Conservation (phyloP, 1,140 invertebrate genomes). For the Drosophila nannoptera region DNA sequence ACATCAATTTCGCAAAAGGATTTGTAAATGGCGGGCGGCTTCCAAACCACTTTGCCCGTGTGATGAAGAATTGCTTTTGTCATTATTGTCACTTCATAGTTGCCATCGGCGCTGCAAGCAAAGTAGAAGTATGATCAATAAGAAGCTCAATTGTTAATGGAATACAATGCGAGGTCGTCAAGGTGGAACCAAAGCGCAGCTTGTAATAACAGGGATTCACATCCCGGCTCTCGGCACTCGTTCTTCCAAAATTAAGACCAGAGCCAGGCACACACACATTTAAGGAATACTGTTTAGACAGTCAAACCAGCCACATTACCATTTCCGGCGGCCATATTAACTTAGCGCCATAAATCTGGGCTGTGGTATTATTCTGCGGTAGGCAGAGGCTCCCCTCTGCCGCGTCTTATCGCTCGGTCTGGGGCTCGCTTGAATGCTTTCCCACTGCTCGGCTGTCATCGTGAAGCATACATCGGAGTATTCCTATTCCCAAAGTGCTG, state of each 20-base stretch:
- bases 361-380: conserved; percentile 47
- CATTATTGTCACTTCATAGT: conserved; percentile 99
- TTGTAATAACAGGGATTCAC: conserved; percentile 12
- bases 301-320: conserved; percentile 42
- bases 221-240: background rate
- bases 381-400: conserved; percentile 6
- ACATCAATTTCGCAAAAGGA: conserved; percentile 98
- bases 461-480: conserved; percentile 13
- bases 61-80: conserved; percentile 95
- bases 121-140: background rate
- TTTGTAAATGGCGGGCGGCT: conserved; percentile 98
- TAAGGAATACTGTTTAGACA: conserved; percentile 9
- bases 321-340: conserved; percentile 67
- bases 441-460: conserved; percentile 2
- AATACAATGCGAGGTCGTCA: background rate
- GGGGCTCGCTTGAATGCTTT: background rate
- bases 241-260: conserved; percentile 20
- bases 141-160: too few species aligned
- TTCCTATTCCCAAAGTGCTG: conserved; percentile 69
- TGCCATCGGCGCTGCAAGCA: conserved; percentile 92
- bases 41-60: conserved; percentile 96
- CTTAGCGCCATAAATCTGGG: conserved; percentile 66
- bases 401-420: background rate
- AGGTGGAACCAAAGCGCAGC: background rate
- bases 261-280: background rate